A percentile compares a stretch with the other conserved stretches of the same genome.
phyloP scores from a whole-genome alignment of 1,140 invertebrate genomes.

The Prorops nasuta region DNA sequence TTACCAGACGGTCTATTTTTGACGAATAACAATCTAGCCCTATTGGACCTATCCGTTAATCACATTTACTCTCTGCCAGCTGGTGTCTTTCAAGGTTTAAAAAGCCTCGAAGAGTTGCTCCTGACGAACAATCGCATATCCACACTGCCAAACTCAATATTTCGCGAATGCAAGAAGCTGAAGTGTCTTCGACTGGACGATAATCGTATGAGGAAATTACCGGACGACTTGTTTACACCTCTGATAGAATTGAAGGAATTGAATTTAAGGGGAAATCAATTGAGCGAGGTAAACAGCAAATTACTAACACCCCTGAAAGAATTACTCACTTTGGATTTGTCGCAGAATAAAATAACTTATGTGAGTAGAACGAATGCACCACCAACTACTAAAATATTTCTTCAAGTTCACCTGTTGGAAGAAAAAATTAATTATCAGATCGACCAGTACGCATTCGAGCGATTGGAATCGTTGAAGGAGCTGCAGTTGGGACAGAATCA shows the following conservation, averaged over 20 bases:
- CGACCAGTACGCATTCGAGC: conserved; percentile 52
- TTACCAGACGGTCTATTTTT: conserved; percentile 57
- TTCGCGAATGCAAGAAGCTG: conserved; percentile 64
- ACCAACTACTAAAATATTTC: no score
- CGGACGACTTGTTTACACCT: conserved; percentile 55
- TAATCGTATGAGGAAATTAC: conserved; percentile 65
- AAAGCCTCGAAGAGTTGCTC: conserved; percentile 57
- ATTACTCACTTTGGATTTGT: conserved; percentile 47
- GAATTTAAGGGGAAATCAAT: conserved; percentile 64
- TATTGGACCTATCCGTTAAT: conserved; percentile 57
- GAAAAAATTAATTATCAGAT: conserved; percentile 50
- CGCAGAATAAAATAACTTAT: conserved; percentile 57
- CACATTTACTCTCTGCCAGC: conserved; percentile 43
- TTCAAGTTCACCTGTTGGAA: no score
- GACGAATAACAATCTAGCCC: conserved; percentile 41
- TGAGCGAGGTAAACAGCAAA: conserved; percentile 57
- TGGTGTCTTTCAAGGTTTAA: conserved; percentile 45
- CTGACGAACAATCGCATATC: conserved; percentile 54
- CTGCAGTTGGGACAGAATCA: conserved; percentile 63
- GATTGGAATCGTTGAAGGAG: conserved; percentile 57
- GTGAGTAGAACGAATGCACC: no score
- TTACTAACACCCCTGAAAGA: conserved; percentile 59
- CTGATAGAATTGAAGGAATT: conserved; percentile 59
- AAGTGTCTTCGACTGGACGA: conserved; percentile 71
- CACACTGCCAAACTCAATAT: conserved; percentile 56